phyloP scores from a whole-genome alignment of 2,888 invertebrate genomes.

The Dryobotodes eremita region DNA sequence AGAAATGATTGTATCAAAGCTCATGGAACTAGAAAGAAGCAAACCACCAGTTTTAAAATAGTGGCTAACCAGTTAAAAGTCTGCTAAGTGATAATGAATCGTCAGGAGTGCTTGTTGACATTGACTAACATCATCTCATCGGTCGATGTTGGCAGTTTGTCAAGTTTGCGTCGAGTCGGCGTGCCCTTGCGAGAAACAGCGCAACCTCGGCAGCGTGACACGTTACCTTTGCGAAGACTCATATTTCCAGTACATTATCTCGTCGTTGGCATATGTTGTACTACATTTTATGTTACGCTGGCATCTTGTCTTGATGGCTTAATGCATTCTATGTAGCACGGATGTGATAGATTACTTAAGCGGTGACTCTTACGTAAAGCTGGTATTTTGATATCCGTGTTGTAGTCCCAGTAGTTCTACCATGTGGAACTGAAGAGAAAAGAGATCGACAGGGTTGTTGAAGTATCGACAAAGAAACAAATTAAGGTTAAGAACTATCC shows the following conservation, averaged over 20 bases:
- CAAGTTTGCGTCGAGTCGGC: slow-evolving; percentile 75
- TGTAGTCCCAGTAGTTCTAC: background rate
- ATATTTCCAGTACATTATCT: slow-evolving; percentile 43
- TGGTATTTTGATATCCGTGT: background rate
- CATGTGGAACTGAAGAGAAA: no score
- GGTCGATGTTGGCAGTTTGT: slow-evolving; percentile 86
- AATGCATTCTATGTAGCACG: slow-evolving; percentile 23
- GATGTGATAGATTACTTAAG: slow-evolving; percentile 19
- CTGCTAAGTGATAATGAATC: slow-evolving; percentile 72
- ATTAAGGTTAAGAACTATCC: background rate
- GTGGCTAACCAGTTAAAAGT: slow-evolving; percentile 47
- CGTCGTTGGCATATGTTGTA: slow-evolving; percentile 39
- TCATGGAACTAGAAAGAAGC: background rate
- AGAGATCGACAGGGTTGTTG: no score
- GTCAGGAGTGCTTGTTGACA: slow-evolving; percentile 81
- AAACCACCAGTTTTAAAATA: slow-evolving; percentile 21
- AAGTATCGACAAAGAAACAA: background rate
- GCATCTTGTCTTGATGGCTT: slow-evolving; percentile 33
- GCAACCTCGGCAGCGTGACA: slow-evolving; percentile 56
- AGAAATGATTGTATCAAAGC: background rate
- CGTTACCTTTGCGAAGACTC: slow-evolving; percentile 52
- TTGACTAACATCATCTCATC: slow-evolving; percentile 79
- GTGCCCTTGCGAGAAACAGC: slow-evolving; percentile 75
- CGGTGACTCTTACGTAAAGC: background rate
- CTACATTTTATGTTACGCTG: slow-evolving; percentile 19